These are phyloP conservation scores for Oriolus oriolus DNA, from an alignment of 2,113 vertebrate species.

Conservation along the genomic window DNA sequence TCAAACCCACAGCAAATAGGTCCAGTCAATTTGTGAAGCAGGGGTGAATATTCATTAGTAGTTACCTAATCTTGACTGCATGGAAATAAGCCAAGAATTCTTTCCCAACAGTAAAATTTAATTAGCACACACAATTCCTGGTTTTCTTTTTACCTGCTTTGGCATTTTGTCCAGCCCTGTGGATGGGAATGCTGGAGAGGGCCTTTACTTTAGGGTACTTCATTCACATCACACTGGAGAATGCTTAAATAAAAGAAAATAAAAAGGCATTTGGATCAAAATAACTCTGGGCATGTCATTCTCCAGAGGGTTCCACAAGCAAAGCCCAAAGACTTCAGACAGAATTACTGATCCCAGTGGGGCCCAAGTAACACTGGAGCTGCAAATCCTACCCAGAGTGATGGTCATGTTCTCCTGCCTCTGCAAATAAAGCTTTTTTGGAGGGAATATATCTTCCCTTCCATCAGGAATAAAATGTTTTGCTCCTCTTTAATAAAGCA, in stretches of 20 bases:
- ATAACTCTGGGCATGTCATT: not conserved
- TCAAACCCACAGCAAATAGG: not conserved
- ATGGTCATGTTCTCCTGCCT: not conserved
- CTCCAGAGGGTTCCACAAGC: not conserved
- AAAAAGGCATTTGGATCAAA: not conserved
- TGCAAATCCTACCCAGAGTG: not conserved
- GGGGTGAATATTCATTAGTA: not conserved
- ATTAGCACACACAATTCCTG: not conserved
- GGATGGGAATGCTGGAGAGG: rapidly evolving
- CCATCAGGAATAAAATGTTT: not conserved
- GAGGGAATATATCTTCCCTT: not conserved
- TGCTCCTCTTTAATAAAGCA: not conserved
- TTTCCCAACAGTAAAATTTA: not conserved
- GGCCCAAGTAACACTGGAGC: not conserved
- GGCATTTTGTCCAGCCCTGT: not conserved
- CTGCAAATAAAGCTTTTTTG: not conserved
- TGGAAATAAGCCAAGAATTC: not conserved
- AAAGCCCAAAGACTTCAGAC: not conserved
- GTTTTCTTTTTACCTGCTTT: conserved; percentile 47
- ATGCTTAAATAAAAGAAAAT: not conserved
- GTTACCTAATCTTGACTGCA: not conserved
- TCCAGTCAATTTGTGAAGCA: not conserved
- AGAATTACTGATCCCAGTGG: not conserved
- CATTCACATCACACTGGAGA: not conserved
- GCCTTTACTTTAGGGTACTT: not conserved